Base-by-base conservation (phyloP, 2,797 vertebrate species). In the Coranthus polyacanthus region DNA sequence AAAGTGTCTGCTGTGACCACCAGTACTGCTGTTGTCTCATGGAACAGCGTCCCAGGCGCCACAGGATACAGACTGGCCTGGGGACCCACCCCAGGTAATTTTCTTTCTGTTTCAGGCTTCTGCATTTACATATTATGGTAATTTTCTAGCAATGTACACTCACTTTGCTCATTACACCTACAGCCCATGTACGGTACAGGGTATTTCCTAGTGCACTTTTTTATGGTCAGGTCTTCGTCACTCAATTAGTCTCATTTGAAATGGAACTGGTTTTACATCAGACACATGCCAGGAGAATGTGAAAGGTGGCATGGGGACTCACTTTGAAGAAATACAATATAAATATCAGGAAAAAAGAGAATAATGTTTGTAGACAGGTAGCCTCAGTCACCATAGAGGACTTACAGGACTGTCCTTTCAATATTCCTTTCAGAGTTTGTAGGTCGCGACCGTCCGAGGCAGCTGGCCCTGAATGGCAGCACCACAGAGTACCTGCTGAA, bases 21-120 rank as follows among this genome's bases (percentile, higher is more conserved):
- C 56, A 96, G 51, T 78, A 81, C 92, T 4, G 95, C 94, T 5
- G 61, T 94, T 39, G 41, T 95, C 54, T 91, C 92, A 9, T 98
- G 96, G 96, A 95, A 96, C 54, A 82, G 91, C 0, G 96, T 98
- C 3, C 77, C 92, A 0, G 96, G 96, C 41, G 96, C 96, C 74
- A 96, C 95, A 0, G 96, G 96, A 0, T 97, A 98, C 85, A 90
- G 95, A 66, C 53, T 98, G 79, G 92, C 93, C 61, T 98, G 95
- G 95, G 95, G 96, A 20, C 95, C 96, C 1, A 96, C 95, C 0
- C 79, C 93, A 93, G 96, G 96, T 97, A 79, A 79, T 52, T 46
- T 32, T 9, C 16, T 29, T 5, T 59, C 5, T 16, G 17, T 61
- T 32, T 43, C 17, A 42, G 7, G 2, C 16, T 47, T 41, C 4